phyloP scores from a whole-genome alignment of 2,113 vertebrate species.

The Rattus rattus region DNA sequence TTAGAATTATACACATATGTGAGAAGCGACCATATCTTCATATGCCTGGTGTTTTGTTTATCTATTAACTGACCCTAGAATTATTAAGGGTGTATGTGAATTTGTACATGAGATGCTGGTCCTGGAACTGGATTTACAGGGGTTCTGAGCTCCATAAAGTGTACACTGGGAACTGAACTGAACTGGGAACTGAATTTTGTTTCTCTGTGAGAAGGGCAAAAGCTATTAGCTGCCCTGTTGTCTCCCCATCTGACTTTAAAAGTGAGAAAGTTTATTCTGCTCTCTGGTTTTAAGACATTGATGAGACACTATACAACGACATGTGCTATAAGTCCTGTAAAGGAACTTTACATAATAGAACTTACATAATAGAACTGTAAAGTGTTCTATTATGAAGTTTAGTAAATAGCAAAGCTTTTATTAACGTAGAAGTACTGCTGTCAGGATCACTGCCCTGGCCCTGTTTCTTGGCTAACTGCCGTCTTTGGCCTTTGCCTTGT shows the following conservation, averaged over 20 bases:
- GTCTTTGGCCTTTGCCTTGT: not conserved
- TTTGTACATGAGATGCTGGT: not conserved
- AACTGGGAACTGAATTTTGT: not conserved
- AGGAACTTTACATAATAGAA: not conserved
- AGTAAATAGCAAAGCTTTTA: constrained; percentile 2
- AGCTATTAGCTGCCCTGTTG: not conserved
- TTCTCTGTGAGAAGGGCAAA: not conserved
- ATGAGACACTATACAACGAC: not conserved
- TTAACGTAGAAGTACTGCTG: not conserved
- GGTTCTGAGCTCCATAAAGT: too few relatives aligned
- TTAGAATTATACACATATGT: constrained; percentile 27
- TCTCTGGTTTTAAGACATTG: not conserved
- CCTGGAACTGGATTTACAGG: not conserved
- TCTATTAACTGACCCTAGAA: not conserved
- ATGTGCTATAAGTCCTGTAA: not conserved
- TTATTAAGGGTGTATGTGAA: not conserved
- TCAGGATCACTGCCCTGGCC: not conserved
- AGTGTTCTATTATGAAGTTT: constrained; percentile 19
- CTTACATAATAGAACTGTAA: not conserved
- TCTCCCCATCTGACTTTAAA: not conserved
- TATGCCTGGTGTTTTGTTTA: not conserved
- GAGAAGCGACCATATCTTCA: not conserved
- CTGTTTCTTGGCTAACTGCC: not conserved
- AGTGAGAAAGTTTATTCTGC: not conserved
- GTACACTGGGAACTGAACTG: not conserved